phyloP scores from a whole-genome alignment of 2,888 invertebrate genomes.

The Leucoptera coffeella region DNA sequence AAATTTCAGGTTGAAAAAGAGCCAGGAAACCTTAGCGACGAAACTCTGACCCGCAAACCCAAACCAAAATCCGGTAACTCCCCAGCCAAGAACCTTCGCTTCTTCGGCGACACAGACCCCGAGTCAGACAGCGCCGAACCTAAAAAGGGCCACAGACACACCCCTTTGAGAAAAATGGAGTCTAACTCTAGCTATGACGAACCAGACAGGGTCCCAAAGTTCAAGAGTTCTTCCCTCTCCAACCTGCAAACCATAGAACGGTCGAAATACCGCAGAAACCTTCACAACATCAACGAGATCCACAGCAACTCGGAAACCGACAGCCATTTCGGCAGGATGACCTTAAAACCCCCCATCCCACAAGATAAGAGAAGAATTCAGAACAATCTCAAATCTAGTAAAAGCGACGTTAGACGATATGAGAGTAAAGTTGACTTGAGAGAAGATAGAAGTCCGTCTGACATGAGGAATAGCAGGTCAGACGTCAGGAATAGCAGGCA shows the following conservation, averaged over 20 bases:
- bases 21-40: constrained; percentile 54
- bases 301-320: constrained; percentile 38
- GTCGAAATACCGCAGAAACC: constrained; percentile 35
- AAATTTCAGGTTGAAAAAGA: constrained; percentile 33
- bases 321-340: constrained; percentile 23
- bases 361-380: constrained; percentile 40
- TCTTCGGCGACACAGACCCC: constrained; percentile 78
- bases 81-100: constrained; percentile 67
- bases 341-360: constrained; percentile 34
- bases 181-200: constrained; percentile 41
- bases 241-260: constrained; percentile 29
- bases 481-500: too few species aligned
- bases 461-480: too few species aligned
- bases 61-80: constrained; percentile 24
- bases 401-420: constrained; percentile 16
- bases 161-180: constrained; percentile 29
- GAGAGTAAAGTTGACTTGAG: constrained; percentile 6
- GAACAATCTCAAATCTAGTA: constrained; percentile 28
- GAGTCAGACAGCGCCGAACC: constrained; percentile 57
- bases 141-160: constrained; percentile 13
- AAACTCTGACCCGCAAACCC: constrained; percentile 20
- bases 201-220: constrained; percentile 26
- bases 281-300: constrained; percentile 54
- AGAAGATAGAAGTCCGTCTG: too few species aligned
- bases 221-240: constrained; percentile 33